phyloP scores from a whole-genome alignment of 2,797 vertebrate species.

The Notolabrus celidotus region DNA sequence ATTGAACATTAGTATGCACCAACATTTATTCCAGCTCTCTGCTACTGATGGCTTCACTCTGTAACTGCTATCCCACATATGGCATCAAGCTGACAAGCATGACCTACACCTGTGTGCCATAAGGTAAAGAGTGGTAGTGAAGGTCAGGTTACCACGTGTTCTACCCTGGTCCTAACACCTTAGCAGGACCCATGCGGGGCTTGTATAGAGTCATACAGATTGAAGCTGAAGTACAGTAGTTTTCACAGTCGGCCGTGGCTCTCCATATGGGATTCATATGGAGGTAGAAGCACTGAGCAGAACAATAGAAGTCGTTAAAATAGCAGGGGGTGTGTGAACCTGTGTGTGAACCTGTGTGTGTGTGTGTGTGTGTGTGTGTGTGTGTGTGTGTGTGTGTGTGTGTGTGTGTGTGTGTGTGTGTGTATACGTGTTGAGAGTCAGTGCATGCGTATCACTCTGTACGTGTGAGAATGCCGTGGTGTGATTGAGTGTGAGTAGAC shows the following conservation, averaged over 20 bases:
- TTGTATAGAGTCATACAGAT: constrained; percentile 64
- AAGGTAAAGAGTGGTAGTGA: constrained; percentile 42
- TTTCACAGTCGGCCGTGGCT: constrained; percentile 49
- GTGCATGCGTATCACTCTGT: constrained; percentile 51
- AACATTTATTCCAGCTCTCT: constrained; percentile 19
- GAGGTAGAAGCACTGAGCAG: constrained; percentile 41
- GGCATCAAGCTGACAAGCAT: constrained; percentile 29
- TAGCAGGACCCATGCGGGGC: constrained; percentile 52
- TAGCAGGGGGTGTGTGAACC: constrained; percentile 24
- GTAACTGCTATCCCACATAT: constrained; percentile 15
- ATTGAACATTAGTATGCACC: constrained; percentile 16
- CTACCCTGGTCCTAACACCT: constrained; percentile 74
- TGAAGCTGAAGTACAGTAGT: constrained; percentile 71
- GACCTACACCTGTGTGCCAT: constrained; percentile 63
- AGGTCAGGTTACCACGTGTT: constrained; percentile 72
- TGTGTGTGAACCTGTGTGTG: constrained; percentile 24
- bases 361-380: constrained; percentile 45
- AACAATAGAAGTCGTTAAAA: constrained; percentile 72
- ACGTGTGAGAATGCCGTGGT: constrained; percentile 59
- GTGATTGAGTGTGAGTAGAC: constrained; percentile 46
- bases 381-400: constrained; percentile 33
- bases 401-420: constrained; percentile 5
- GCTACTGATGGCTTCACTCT: constrained; percentile 17
- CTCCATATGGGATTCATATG: constrained; percentile 79
- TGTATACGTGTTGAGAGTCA: constrained; percentile 40